Base-by-base conservation (phyloP, 1,140 invertebrate genomes). In the Microplitis demolitor region DNA sequence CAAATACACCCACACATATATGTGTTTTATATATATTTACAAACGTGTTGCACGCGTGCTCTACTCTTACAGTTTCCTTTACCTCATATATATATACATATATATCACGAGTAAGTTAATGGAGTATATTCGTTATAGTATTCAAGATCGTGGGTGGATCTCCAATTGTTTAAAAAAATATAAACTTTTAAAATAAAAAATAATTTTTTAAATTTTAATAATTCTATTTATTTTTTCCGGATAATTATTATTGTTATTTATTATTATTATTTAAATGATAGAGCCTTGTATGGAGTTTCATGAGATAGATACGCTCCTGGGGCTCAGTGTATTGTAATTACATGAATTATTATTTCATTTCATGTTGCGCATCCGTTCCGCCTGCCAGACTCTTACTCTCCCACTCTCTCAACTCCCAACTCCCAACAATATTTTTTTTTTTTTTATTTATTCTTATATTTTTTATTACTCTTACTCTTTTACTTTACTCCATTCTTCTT, bases 321-420 rank as follows among this genome's bases (percentile, higher is more conserved):
- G 71, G 69, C 74, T 74, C 79, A 78, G 77, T 79, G 69, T 82
- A 84, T 83, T 84, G 81, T 84, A 84, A 83, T 84, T 82, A 82
- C 78, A 79, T 82, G 80, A 82, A 83, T 84, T 84, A 84, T 85
- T 84, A 83, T 83, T 83, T 83, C 80, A 83, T 82, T 84, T 79
- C 74, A 76, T 78, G 78, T 79, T 79, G 79, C 78, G 78, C 77
- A 82, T 82, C 80, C 81, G 79, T 82, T 82, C 78, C 79, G 80
- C 77, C 78, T 82, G 82, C 79, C 79, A 78, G 67, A 67, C 71
- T 74, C 67, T 70, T 53, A 78, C 71, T 76, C 61, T 67, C 72
- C 74, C 76, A 61, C 70, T 68, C 69, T 51, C 24, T 24, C 24
- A 24, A 45, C 6, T 45, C 6, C 39, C 39, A 45, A 45, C 39